Conservation (phyloP, 2,888 invertebrate species). For the Ophion ellenae region DNA sequence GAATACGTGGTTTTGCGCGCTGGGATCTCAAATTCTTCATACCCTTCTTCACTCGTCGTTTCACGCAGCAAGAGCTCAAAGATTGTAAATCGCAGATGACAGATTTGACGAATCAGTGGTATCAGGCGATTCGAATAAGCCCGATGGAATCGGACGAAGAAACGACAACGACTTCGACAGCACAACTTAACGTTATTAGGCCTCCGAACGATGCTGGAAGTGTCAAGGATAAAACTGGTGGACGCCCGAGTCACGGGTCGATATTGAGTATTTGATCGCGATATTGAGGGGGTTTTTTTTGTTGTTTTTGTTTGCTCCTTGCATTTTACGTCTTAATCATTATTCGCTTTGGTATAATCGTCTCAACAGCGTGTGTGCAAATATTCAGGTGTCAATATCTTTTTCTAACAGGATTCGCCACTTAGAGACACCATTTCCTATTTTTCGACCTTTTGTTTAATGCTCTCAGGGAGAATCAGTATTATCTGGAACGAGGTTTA, state of each 20-base stretch:
- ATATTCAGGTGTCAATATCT: conserved; percentile 25
- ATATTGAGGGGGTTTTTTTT: conserved; percentile 39
- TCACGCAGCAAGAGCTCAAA: conserved; percentile 97
- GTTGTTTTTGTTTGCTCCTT: conserved; percentile 14
- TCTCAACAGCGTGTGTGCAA: conserved; percentile 42
- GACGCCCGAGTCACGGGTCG: conserved; percentile 79
- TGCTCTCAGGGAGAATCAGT: conserved; percentile 54
- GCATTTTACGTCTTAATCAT: conserved; percentile 35
- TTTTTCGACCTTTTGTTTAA: conserved; percentile 9
- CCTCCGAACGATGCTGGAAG: conserved; percentile 71
- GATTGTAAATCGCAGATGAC: conserved; percentile 99
- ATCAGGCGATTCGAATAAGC: conserved; percentile 96
- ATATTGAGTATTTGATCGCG: conserved; percentile 80
- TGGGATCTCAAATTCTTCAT: conserved; percentile 97
- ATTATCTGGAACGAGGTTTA: conserved; percentile 42
- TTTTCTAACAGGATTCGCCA: conserved; percentile 43
- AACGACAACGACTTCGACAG: conserved; percentile 79
- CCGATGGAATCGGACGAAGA: conserved; percentile 94
- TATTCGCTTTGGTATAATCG: conserved; percentile 50
- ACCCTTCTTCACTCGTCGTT: conserved; percentile 97
- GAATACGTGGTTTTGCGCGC: conserved; percentile 94
- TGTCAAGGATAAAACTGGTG: conserved; percentile 70
- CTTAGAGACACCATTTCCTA: conserved; percentile 21
- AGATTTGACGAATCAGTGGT: conserved; percentile 98
- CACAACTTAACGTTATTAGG: conserved; percentile 76